Conservation (phyloP, 2,888 invertebrate species). For the Dendrolimus pini region DNA sequence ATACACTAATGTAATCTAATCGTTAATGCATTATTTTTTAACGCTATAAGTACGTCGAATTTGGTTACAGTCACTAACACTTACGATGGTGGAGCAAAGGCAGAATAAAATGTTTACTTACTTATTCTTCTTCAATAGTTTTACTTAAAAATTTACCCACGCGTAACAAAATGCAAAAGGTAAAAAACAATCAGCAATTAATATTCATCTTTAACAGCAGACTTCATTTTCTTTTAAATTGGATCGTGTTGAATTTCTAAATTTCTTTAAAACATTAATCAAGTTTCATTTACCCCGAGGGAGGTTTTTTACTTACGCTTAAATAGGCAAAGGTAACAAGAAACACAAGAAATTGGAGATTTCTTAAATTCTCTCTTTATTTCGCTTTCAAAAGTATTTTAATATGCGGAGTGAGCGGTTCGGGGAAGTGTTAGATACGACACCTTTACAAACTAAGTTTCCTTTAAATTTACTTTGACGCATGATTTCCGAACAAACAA, state of each 20-base stretch:
- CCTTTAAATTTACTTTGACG: too few relatives aligned
- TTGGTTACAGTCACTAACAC: too few relatives aligned
- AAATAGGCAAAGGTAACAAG: neutral
- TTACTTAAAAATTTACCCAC: neutral
- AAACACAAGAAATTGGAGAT: neutral
- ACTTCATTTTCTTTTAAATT: neutral
- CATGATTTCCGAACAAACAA: too few relatives aligned
- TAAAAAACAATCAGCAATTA: neutral
- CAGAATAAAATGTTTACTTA: too few relatives aligned
- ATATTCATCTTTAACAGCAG: neutral
- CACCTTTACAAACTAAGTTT: neutral
- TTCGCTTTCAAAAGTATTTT: neutral
- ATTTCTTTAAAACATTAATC: constrained; percentile 2
- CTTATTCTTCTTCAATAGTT: neutral
- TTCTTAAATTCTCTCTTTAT: neutral
- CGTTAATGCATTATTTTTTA: too few relatives aligned
- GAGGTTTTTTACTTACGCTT: neutral
- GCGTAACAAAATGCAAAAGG: neutral
- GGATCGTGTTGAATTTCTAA: neutral
- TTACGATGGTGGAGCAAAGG: too few relatives aligned
- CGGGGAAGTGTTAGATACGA: neutral
- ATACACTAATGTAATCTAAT: too few relatives aligned
- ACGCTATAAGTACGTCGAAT: too few relatives aligned
- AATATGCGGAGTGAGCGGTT: neutral
- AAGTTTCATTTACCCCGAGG: neutral